Conservation (phyloP, 2,113 vertebrate genomes). For the Tauraco erythrolophus region DNA sequence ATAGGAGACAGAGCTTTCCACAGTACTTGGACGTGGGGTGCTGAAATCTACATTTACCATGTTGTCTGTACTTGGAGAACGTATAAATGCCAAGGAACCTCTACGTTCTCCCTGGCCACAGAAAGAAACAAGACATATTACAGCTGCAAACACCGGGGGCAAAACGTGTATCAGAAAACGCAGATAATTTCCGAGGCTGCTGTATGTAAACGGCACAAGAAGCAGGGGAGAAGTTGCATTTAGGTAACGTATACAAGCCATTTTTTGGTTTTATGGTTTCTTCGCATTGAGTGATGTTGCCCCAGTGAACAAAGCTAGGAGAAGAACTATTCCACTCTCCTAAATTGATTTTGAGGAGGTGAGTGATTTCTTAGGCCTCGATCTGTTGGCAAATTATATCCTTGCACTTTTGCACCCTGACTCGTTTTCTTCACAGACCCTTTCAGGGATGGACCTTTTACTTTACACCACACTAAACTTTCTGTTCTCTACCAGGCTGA, state of each 20-base stretch:
- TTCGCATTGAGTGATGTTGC: accelerated
- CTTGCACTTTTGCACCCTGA: neutral
- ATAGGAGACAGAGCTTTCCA: slow-evolving; percentile 81
- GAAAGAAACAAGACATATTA: neutral
- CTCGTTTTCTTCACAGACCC: neutral
- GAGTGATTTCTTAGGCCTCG: neutral
- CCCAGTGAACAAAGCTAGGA: neutral
- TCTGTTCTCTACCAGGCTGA: neutral
- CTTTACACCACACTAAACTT: neutral
- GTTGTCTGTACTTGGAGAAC: slow-evolving; percentile 84
- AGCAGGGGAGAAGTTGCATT: neutral
- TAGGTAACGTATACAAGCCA: neutral
- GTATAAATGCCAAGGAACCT: slow-evolving; percentile 93
- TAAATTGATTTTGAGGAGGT: neutral
- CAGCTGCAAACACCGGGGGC: neutral
- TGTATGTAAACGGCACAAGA: neutral
- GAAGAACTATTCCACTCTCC: neutral
- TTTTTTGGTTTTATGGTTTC: neutral
- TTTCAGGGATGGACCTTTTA: neutral
- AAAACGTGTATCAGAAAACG: neutral
- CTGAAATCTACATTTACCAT: slow-evolving; percentile 88
- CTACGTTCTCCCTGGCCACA: slow-evolving; percentile 86
- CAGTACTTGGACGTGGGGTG: slow-evolving; percentile 77
- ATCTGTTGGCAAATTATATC: neutral
- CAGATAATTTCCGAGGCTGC: neutral